phyloP scores from a whole-genome alignment of 1,140 invertebrate species.

The Brachionus plicatilis region DNA sequence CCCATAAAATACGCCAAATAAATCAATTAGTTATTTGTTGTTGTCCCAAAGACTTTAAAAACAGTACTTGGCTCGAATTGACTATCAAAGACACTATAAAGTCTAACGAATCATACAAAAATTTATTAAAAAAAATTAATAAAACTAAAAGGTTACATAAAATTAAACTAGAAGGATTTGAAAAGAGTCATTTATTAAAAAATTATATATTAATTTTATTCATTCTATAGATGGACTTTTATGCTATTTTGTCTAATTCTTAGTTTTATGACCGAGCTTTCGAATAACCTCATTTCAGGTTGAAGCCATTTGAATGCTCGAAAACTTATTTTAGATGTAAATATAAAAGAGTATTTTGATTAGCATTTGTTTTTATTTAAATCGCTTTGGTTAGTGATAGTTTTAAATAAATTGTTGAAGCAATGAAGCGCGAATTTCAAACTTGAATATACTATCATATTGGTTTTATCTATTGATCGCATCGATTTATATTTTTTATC shows the following conservation, averaged over 20 bases:
- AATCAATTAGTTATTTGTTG: background rate
- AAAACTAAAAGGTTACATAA: conserved; percentile 7
- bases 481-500: background rate
- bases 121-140: background rate
- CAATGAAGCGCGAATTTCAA: background rate
- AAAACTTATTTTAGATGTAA: background rate
- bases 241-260: conserved; percentile 2
- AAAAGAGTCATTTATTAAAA: background rate
- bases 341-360: background rate
- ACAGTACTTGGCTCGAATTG: background rate
- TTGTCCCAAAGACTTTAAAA: background rate
- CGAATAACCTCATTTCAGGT: background rate
- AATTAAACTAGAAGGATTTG: background rate
- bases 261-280: background rate
- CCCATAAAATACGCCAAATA: background rate
- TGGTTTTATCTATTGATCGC: background rate
- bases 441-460: background rate
- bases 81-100: background rate
- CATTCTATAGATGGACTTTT: background rate
- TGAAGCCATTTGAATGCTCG: background rate
- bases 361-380: background rate
- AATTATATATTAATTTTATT: background rate
- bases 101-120: background rate
- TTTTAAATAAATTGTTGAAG: background rate
- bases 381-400: background rate